Evolutionary conservation across 2,797 vertebrate genomes (phyloP).

Genomic region (Cynopterus sphinx): DNA sequence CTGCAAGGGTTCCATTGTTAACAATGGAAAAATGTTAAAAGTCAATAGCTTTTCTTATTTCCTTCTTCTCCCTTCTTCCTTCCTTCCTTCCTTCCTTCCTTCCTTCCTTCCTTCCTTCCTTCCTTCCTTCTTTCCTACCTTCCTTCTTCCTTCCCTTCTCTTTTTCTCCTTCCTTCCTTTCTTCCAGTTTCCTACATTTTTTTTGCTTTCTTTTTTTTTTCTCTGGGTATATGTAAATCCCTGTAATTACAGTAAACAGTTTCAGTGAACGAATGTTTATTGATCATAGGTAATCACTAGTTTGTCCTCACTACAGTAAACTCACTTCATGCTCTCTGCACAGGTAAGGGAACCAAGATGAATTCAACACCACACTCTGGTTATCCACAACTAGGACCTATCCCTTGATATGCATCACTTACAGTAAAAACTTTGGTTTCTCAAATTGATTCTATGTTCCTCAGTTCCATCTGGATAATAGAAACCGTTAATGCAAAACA

Average conservation of each 20-base stretch:
- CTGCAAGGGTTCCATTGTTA: slow-evolving; percentile 62
- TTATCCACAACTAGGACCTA: slow-evolving; percentile 5
- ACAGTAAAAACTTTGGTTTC: slow-evolving; percentile 37
- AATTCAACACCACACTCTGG: neutral
- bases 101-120: neutral
- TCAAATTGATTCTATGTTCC: neutral
- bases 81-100: neutral
- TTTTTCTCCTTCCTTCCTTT: neutral
- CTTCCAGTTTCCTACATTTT: too few relatives aligned
- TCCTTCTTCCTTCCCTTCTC: too few relatives aligned
- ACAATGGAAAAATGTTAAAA: slow-evolving; percentile 21
- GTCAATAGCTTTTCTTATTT: slow-evolving; percentile 25
- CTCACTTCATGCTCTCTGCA: neutral
- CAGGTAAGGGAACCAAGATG: neutral
- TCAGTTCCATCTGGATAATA: slow-evolving; percentile 42
- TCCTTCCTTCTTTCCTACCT: neutral
- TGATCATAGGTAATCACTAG: neutral
- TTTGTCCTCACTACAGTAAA: slow-evolving; percentile 35
- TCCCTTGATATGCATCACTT: slow-evolving; percentile 4
- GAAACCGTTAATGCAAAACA: slow-evolving; percentile 42
- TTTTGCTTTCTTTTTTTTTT: slow-evolving; percentile 40
- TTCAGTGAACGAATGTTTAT: neutral
- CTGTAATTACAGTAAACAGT: neutral
- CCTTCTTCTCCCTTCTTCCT: neutral
- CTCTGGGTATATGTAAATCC: slow-evolving; percentile 36